Evolutionary conservation across 2,113 vertebrate species (phyloP).

Genomic region (Loxodonta africana): DNA sequence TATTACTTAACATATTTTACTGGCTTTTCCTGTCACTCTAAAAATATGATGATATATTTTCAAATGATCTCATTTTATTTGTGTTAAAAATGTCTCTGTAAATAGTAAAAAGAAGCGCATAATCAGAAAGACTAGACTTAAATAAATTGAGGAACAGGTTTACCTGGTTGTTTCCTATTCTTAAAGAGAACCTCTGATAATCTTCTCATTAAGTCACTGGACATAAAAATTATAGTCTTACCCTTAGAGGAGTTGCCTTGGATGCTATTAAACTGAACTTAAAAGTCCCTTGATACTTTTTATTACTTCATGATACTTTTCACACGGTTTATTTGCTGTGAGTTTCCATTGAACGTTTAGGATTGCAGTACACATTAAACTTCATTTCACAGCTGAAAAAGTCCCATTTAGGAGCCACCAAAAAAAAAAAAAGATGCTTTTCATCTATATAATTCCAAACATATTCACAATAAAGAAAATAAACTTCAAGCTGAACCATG

Average conservation of each 20-base stretch:
- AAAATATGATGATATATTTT: conserved; percentile 46
- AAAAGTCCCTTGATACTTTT: background rate
- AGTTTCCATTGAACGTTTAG: background rate
- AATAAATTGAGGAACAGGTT: background rate
- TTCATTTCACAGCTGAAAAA: conserved; percentile 39
- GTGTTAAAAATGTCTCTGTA: background rate
- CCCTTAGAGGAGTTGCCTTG: background rate
- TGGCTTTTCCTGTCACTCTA: background rate
- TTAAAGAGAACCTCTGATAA: conserved; percentile 25
- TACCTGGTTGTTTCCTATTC: background rate
- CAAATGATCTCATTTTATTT: conserved; percentile 23
- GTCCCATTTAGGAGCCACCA: background rate
- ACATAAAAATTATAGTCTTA: conserved; percentile 13
- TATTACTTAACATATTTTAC: background rate
- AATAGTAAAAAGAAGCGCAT: background rate
- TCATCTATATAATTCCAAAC: background rate
- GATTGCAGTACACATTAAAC: background rate
- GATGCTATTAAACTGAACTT: conserved; percentile 4
- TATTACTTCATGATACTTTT: conserved; percentile 53
- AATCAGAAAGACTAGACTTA: conserved; percentile 24
- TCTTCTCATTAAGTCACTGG: background rate
- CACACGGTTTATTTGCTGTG: background rate
- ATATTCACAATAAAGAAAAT: conserved; percentile 51
- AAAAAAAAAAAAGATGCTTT: conserved; percentile 26
- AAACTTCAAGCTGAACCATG: background rate